Conservation (phyloP, 1,140 invertebrate species). For the Sesamia nonagrioides region DNA sequence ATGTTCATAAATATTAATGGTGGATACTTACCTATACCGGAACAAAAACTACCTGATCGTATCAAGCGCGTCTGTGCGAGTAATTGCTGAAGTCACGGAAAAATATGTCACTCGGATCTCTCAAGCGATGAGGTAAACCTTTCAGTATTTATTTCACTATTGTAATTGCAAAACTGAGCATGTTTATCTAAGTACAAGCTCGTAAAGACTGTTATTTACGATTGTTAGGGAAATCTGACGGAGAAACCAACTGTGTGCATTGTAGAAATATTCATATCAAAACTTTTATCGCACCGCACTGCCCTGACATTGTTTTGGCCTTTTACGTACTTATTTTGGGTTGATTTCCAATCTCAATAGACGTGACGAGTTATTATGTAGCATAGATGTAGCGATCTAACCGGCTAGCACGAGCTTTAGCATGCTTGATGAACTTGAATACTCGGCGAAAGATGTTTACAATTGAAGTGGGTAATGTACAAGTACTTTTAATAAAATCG, state of each 20-base stretch:
- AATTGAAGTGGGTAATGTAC: too few relatives aligned
- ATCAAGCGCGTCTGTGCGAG: not conserved
- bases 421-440: not conserved
- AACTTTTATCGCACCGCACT: not conserved
- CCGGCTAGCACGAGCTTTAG: too few relatives aligned
- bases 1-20: not conserved
- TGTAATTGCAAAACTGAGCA: conserved; percentile 39
- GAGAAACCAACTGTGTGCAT: conserved; percentile 4
- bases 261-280: not conserved
- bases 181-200: conserved; percentile 45
- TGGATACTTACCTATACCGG: not conserved
- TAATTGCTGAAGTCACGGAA: conserved; percentile 41
- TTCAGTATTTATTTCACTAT: conserved; percentile 39
- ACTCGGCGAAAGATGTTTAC: not conserved
- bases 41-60: conserved; percentile 24
- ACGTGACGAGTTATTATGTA: too few relatives aligned
- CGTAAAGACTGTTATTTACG: conserved; percentile 31
- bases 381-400: too few relatives aligned
- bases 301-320: not conserved
- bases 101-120: conserved; percentile 31
- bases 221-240: conserved; percentile 18
- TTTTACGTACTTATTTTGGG: not conserved
- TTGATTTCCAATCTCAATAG: too few relatives aligned
- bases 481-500: too few relatives aligned
- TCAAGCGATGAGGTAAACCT: conserved; percentile 25